Base-by-base conservation (phyloP, 1,140 invertebrate genomes). In the Plectrocnemia conspersa region DNA sequence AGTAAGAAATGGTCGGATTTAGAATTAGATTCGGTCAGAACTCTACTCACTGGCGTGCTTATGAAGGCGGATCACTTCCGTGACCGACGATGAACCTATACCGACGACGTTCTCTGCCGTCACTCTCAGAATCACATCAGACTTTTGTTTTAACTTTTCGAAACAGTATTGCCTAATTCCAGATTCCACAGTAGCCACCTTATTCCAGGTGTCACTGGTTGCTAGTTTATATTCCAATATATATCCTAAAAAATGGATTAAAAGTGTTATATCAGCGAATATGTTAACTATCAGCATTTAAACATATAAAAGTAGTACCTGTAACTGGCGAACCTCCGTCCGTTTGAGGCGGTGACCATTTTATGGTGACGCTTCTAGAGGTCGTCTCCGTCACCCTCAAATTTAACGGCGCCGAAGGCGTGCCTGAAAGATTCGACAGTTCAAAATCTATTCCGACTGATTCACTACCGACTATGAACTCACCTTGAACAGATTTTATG, bases 101-200 rank as follows among this genome's bases (percentile, higher is more conserved):
- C 94, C 93, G 61, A 93, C 79, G 41, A 81, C 80, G 71, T 97
- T 97, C 73, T 96, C 93, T 44, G 95, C 93, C 52, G 84, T 89
- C 36, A 97, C 85, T 70, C 92, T 81, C 77, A 98, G 96, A 63
- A 88, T 73, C 62, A 94, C 90, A 70, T 95, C 87, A 55, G 85
- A 88, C 64, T 86, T 89, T 65, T 94, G 91, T 63, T 89, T 88
- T 13, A 98, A 76, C 66, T 95, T 93, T 64, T 91, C 86, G 16
- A 95, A 79, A 36, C 83, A 87, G 64, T 89, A 86, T 63, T 86
- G 80, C 25, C 80, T 77, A 3, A 84, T 80, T 50, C 84, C 84
- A 11, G 91, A 81, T 56, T 91, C 86, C 11, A 94, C 72, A 1
- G 89, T 93, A 5, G 84, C 84, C 16, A 95, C 83, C 73, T 93